These are phyloP conservation scores for Premnoplex brunnescens DNA, from an alignment of 2,797 vertebrate species.

Conservation along the genomic window DNA sequence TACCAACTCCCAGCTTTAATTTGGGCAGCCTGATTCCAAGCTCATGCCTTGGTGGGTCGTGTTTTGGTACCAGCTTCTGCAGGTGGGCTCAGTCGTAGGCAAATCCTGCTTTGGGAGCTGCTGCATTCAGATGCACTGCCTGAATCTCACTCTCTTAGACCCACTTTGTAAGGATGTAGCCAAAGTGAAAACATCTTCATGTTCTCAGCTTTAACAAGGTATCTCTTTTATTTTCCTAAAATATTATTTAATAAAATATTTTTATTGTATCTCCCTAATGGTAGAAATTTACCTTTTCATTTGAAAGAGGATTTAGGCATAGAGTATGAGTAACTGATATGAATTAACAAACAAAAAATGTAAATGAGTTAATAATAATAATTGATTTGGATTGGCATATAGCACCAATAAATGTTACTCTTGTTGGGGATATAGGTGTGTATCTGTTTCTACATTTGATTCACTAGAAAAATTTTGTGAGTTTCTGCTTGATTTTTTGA, in stretches of 20 bases:
- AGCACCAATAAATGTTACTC: background rate
- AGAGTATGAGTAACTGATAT: background rate
- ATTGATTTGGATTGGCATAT: background rate
- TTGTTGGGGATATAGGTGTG: background rate
- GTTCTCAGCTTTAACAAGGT: background rate
- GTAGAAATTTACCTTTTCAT: background rate
- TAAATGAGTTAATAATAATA: background rate
- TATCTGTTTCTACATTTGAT: background rate
- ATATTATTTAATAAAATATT: background rate
- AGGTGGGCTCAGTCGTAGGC: fast-evolving
- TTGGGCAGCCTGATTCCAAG: background rate
- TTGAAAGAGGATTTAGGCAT: background rate
- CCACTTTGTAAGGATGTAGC: background rate
- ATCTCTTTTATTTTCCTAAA: background rate
- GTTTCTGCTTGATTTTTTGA: background rate
- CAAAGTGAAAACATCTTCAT: background rate
- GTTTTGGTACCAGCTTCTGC: background rate
- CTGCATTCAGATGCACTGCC: background rate
- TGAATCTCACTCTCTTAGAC: background rate
- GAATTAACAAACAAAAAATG: background rate
- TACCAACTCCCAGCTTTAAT: background rate
- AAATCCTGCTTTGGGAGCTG: background rate
- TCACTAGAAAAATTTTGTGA: background rate
- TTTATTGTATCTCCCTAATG: background rate
- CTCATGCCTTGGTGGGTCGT: background rate